Conservation (phyloP, 2,888 invertebrate species). For the Hydropsyche betteni region DNA sequence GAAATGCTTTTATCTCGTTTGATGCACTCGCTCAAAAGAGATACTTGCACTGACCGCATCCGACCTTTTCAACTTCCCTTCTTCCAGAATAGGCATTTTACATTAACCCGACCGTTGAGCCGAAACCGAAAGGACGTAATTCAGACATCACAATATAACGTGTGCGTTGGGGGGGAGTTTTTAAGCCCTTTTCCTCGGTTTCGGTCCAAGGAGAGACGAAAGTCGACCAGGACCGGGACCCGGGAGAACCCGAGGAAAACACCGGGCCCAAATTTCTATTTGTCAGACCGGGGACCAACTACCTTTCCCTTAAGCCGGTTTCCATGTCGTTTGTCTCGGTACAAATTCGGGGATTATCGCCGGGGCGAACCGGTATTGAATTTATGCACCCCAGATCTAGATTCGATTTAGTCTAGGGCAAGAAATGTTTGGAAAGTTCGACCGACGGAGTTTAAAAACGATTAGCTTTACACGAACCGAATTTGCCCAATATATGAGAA, state of each 20-base stretch:
- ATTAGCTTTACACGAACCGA: too few species aligned
- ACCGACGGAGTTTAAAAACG: too few species aligned
- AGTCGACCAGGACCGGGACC: neutral
- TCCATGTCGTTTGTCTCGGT: conserved; percentile 30
- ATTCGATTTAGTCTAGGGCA: too few species aligned
- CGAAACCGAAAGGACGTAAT: conserved; percentile 25
- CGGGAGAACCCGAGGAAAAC: neutral
- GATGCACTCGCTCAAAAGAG: neutral
- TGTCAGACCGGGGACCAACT: conserved; percentile 8
- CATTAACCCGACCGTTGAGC: conserved; percentile 8
- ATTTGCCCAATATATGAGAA: too few species aligned
- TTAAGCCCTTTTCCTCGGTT: conserved; percentile 6
- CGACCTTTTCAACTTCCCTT: neutral
- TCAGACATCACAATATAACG: too few species aligned
- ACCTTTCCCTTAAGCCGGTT: neutral
- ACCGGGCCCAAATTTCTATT: conserved; percentile 19
- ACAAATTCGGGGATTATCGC: conserved; percentile 25
- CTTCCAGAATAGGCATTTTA: neutral
- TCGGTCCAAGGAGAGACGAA: neutral
- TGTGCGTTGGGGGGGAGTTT: neutral
- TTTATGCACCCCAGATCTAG: too few species aligned
- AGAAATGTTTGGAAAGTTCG: too few species aligned
- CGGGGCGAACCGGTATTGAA: neutral
- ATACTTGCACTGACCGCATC: conserved; percentile 6
- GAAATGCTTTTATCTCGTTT: neutral